Evolutionary conservation across 2,797 vertebrate genomes (phyloP), one percentile per base, ranked within the genome.

Genomic region (Merluccius polli): DNA sequence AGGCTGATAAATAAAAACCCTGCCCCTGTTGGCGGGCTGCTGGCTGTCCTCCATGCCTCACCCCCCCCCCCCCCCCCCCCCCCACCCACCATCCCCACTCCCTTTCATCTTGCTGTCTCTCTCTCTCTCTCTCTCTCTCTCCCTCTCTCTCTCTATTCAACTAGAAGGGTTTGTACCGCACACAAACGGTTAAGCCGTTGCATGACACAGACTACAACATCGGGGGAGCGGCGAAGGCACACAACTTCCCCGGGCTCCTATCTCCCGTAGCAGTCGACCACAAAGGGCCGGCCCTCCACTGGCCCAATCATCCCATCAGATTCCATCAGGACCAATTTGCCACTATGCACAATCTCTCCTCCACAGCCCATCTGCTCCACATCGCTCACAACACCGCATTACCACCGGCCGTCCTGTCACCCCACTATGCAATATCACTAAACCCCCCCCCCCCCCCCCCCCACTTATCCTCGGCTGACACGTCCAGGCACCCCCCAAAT

Each of bases 1-100:
- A 77, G 82, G 81, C 89, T 90, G 86, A 91, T 92, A 91, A 93
- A 92, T 90, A 91, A 92, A 89, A 86, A 15, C 81, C 84, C 84
- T 73, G 84, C 90, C 88, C 91, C 87, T 91, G 89, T 86, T 87
- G 89, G 89, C 88, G 81, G 81, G 83, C 21, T 30, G 86, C 87
- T 87, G 79, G 71, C 78, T 79, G 85, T 83, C n/a, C n/a, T 11
- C 24, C n/a, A n/a, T 5, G 15, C 52, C n/a, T 16, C 52, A 3
- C 18, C 18, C 16, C 3, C 44, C 44, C 44, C 44, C 18, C 10
- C 10, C 12, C 11, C 44, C 32, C 32, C 2, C 32, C 7, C 7
- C 36, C 11, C 36, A 38, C 36, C n/a, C n/a, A n/a, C n/a, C n/a
- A n/a, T n/a, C n/a, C n/a, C n/a, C n/a, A n/a, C n/a, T n/a, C n/a